Evolutionary conservation across 1,140 invertebrate genomes (phyloP), one percentile per base, ranked within the genome.

Genomic region (Scaptomyza hsui): DNA sequence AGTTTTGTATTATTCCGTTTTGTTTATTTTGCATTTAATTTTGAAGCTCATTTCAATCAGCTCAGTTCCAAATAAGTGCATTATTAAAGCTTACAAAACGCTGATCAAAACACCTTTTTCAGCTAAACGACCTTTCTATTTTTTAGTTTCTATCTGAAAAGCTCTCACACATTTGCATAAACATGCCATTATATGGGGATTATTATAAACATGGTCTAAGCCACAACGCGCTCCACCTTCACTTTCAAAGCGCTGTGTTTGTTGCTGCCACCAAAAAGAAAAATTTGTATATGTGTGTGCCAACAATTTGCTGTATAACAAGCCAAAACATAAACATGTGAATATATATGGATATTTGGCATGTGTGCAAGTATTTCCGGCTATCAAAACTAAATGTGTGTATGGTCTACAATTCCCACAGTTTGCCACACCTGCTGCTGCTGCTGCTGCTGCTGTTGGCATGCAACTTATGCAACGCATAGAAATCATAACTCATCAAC

Each of bases 121-220:
- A 29, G 16, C n/a, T 52, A 32, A 21, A 39, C 26, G 52, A 64
- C 52, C 60, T 71, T 64, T 71, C 61, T n/a, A n/a, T 44, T 57
- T 19, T 5, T 15, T 15, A 44, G 37, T 44, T 35, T 42, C 47
- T 44, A n/a, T 52, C 29, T 55, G 65, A 79, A 75, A 79, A 56
- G 61, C 18, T 42, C 56, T 56, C 19, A 19, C 18, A 16, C 51
- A 83, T 83, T 83, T 79, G 76, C 80, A 83, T 83, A 83, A 83
- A 79, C 42, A 69, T 29, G 55, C 64, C 56, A 85, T 79, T 76
- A 83, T 79, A 7, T 51, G 78, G 72, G 55, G 67, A 85, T 79
- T 83, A 72, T 75, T 59, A 78, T 76, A 75, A 19, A 41, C 18
- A 26, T 15, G 56, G 53, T 45, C 56, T 44, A 53, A 39, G 1